Base-by-base conservation (phyloP, 2,888 invertebrate genomes). In the Rhamnusium bicolor region DNA sequence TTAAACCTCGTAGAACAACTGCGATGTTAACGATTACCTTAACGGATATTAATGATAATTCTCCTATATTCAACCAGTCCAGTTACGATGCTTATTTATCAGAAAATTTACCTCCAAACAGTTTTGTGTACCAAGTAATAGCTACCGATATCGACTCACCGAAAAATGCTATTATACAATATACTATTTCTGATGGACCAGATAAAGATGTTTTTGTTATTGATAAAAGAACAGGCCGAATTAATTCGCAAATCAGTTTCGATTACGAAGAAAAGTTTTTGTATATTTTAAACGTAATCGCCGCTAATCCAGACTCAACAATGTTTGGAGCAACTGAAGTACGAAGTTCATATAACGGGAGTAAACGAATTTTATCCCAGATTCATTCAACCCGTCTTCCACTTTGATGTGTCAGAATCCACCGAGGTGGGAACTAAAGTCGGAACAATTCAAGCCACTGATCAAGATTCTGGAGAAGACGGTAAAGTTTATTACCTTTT, bases 11-110 rank as follows among this genome's bases (percentile, higher is more conserved):
- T 80, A 92, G 92, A 83, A 92, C 96, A 0, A 93, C 94, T 4
- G 96, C 96, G 0, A 94, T 94, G 81, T 89, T 98, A 6, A 95
- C 95, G 0, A 94, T 98, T 0, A 94, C 94, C 66, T 90, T 98
- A 0, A 96, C 95, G 0, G 98, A 98, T 85, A 95, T 98, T 46
- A 98, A 97, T 84, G 97, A 98, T 84, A 98, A 98, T 86, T 93
- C 96, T 8, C 98, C 98, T 0, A 89, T 90, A 12, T 98, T 98
- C 84, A 94, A 95, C 86, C 93, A 94, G 85, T 90, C 92, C 0
- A 88, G 90, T 63, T 97, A 95, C 85, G 91, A 94, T 80, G 95
- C 95, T 0, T 94, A 92, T 84, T 89, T 98, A 53, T 91, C 93
- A 0, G 98, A 98, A 89, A 98, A 98, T 85, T 92, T 94, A 12